phyloP scores from a whole-genome alignment of 2,888 invertebrate genomes.

The Tipula confusa region DNA sequence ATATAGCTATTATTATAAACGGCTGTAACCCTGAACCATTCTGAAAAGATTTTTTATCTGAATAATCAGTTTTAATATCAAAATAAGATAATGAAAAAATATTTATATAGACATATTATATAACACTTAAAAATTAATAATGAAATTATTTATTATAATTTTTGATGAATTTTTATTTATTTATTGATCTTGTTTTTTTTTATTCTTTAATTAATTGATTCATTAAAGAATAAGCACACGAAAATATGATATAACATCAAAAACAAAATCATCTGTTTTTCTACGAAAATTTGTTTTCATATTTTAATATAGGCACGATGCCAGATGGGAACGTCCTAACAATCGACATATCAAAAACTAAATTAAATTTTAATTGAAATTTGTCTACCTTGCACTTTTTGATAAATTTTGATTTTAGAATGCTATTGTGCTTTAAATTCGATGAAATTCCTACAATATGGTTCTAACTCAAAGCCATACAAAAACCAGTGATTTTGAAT shows the following conservation, averaged over 20 bases:
- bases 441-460: no score
- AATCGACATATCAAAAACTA: not conserved
- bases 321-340: not conserved
- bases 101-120: not conserved
- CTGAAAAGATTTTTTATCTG: no score
- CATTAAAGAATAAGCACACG: not conserved
- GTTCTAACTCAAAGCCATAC: no score
- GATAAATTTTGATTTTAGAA: no score
- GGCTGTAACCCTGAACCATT: no score
- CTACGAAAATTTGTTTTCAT: not conserved
- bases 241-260: not conserved
- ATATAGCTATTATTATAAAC: no score
- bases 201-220: slow-evolving; percentile 7
- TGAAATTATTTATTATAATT: not conserved
- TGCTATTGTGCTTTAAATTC: no score
- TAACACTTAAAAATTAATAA: slow-evolving; percentile 3
- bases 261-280: not conserved
- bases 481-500: no score
- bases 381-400: no score
- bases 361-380: no score
- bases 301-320: not conserved
- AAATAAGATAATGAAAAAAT: not conserved
- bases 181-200: not conserved
- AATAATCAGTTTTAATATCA: no score
- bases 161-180: not conserved